phyloP scores from a whole-genome alignment of 1,140 invertebrate species.

The Zaprionus kolodkinae region DNA sequence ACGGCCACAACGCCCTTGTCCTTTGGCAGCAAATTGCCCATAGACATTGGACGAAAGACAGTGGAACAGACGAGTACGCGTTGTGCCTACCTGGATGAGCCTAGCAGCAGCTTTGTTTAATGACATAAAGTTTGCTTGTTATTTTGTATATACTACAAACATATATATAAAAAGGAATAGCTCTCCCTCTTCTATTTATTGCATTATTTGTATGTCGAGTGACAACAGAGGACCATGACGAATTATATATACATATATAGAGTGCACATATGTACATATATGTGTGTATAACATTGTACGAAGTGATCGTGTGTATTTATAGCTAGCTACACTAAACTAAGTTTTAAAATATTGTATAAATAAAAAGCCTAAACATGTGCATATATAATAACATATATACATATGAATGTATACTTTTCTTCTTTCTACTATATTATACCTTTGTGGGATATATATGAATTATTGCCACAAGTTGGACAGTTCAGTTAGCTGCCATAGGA shows the following conservation, averaged over 20 bases:
- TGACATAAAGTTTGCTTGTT: conserved; percentile 16
- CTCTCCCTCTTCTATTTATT: conserved; percentile 56
- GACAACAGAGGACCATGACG: conserved; percentile 51
- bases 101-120: conserved; percentile 88
- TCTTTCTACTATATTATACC: background rate
- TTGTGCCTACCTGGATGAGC: conserved; percentile 86
- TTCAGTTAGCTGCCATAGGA: too few relatives aligned
- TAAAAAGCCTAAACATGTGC: conserved; percentile 25
- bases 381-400: background rate
- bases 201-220: conserved; percentile 35
- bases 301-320: conserved; percentile 58
- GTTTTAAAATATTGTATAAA: conserved; percentile 53
- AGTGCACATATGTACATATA: conserved; percentile 8
- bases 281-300: conserved; percentile 21
- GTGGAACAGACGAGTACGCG: conserved; percentile 66
- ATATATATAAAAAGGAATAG: conserved; percentile 6
- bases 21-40: conserved; percentile 59
- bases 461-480: too few relatives aligned
- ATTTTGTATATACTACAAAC: conserved; percentile 43
- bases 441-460: too few relatives aligned
- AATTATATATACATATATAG: conserved; percentile 21
- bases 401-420: background rate
- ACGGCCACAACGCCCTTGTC: conserved; percentile 80
- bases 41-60: conserved; percentile 64
- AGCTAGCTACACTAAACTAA: conserved; percentile 50